Evolutionary conservation across 2,797 vertebrate species (phyloP), one percentile per base, ranked within the genome.

Genomic region (Onychomys arenicola): DNA sequence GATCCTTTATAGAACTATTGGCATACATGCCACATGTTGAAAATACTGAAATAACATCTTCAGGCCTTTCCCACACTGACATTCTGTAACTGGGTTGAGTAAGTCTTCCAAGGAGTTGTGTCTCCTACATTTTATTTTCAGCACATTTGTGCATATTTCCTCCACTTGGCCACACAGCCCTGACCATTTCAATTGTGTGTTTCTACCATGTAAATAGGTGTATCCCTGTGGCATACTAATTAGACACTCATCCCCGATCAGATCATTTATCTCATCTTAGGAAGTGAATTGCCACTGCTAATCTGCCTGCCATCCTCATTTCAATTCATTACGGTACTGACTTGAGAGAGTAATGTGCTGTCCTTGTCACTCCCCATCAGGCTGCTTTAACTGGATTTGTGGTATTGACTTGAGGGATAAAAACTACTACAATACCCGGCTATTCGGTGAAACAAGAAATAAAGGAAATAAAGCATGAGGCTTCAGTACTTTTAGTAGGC

Each of bases 271-370:
- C n/a, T 92, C 71, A 95, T 40, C 7, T 57, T 95, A 81, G 71
- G 63, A 90, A 95, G 37, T 93, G 61, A 93, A 63, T 89, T 93
- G 83, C 61, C 85, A 81, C 52, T 83, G 81, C 71, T 95, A 94
- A 92, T 90, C 40, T 88, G n/a, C 40, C 67, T 83, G 46, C n/a
- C 78, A 86, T 82, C 75, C 40, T 94, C 69, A 96, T 94, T 97
- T 94, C 93, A 94, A 94, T 73, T 86, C 67, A 78, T 81, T 89
- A 21, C 52, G 89, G 78, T 43, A n/a, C 69, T 96, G 40, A 89
- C 67, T 86, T 91, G 52, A 97, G 67, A 94, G 96, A 46, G 23
- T 71, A 71, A 88, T 91, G 75, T 63, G 71, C 27, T 91, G 46
- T 93, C 77, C 83, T 73, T 91, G 84, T 78, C 65, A 29, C 49